These are phyloP conservation scores for Trinorchestia longiramus DNA, from an alignment of 1,140 invertebrate genomes.

Conservation along the genomic window DNA sequence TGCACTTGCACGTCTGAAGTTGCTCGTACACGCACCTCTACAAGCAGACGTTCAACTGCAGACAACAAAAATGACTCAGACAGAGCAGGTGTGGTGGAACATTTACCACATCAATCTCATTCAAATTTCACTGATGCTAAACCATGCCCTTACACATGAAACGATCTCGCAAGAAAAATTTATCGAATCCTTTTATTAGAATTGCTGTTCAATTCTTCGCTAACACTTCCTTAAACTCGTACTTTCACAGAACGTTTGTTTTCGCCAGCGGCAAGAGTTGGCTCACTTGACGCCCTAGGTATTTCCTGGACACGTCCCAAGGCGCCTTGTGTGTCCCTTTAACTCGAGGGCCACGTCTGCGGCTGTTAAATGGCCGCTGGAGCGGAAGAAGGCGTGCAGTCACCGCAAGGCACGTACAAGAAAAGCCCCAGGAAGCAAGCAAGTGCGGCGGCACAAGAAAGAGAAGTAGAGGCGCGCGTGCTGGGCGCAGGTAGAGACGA, in stretches of 20 bases:
- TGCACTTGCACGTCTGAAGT: too few species aligned
- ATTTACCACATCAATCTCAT: neutral
- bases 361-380: constrained; percentile 1
- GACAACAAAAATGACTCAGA: too few species aligned
- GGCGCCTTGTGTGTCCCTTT: neutral
- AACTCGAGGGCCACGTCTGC: neutral
- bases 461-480: neutral
- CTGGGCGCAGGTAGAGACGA: neutral
- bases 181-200: neutral
- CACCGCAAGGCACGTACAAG: constrained; percentile 20
- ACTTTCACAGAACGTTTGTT: neutral
- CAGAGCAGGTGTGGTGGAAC: neutral
- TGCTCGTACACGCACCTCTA: too few species aligned
- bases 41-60: too few species aligned
- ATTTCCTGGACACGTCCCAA: neutral
- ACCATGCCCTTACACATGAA: neutral
- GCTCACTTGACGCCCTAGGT: neutral
- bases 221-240: neutral
- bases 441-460: neutral
- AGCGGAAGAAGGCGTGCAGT: constrained; percentile 18
- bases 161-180: too few species aligned
- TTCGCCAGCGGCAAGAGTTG: neutral
- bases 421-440: neutral
- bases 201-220: neutral
- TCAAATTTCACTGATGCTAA: neutral